phyloP scores from a whole-genome alignment of 2,888 invertebrate species.

The Yponomeuta malinellus region DNA sequence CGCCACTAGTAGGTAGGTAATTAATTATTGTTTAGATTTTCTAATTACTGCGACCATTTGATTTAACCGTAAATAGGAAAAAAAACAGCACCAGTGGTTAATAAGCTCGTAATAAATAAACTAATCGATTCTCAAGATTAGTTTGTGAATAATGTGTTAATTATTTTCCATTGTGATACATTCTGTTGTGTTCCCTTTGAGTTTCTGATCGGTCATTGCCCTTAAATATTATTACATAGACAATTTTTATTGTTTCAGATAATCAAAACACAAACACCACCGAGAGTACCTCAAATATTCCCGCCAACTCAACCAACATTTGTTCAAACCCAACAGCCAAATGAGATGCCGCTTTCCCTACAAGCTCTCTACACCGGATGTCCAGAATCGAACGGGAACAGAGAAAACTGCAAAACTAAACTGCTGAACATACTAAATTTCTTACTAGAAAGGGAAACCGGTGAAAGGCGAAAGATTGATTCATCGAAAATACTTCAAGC shows the following conservation, averaged over 20 bases:
- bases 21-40: too few relatives aligned
- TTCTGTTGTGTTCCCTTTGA: too few relatives aligned
- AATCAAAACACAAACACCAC: neutral
- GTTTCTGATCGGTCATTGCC: too few relatives aligned
- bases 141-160: too few relatives aligned
- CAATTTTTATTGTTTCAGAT: neutral
- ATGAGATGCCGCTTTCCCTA: conserved; percentile 2
- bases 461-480: neutral
- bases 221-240: too few relatives aligned
- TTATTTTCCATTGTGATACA: too few relatives aligned
- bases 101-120: too few relatives aligned
- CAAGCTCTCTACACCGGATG: conserved; percentile 1
- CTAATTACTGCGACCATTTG: too few relatives aligned
- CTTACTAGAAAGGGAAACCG: neutral
- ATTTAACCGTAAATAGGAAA: too few relatives aligned
- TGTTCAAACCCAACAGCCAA: neutral
- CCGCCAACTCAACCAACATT: neutral
- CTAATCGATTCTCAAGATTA: too few relatives aligned
- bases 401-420: neutral
- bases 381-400: neutral
- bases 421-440: neutral
- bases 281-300: conserved; percentile 12
- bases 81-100: too few relatives aligned
- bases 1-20: too few relatives aligned
- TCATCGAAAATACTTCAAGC: neutral